Base-by-base conservation (phyloP, 2,113 vertebrate species). In the Egretta garzetta region DNA sequence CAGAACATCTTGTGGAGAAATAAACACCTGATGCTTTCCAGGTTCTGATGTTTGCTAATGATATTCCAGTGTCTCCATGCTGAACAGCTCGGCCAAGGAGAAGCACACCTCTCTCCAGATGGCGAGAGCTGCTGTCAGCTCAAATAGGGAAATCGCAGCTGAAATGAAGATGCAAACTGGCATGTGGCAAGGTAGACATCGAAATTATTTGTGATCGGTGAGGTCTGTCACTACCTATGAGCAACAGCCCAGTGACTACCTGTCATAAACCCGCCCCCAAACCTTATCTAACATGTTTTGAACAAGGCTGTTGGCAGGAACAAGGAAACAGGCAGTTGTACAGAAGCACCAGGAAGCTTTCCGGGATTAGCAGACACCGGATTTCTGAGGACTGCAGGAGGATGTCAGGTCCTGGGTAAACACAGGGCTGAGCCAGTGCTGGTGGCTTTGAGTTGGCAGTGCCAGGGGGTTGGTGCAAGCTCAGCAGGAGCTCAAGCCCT, bases 181-280 rank as follows among this genome's bases (percentile, higher is more conserved):
- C 93, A 22, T 17, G 62, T 3, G 14, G 67, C 53, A 52, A 86
- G 92, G 88, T 21, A 84, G 82, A 22, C 88, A 56, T 59, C 0
- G 1, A 41, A 66, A 88, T 95, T 37, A 37, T 50, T 59, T 49
- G 79, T 50, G 79, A 80, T 62, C 2, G 39, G 71, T 53, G 75
- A 71, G 72, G 83, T 70, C 92, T 93, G 95, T 90, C 92, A 77
- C 88, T 84, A 47, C 86, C 90, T 30, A 14, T 55, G 94, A 88
- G 88, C 64, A 86, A 3, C 81, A 90, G 74, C 63, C 66, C 24
- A 0, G 85, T 59, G 88, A 92, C 63, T 74, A 60, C 73, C 90
- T 53, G 88, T 90, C 95, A 88, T 41, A 52, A 86, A 82, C 56
- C 93, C 82, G 73, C 62, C 30, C 67, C 70, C 74, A 68, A 32